Evolutionary conservation across 1,140 invertebrate species (phyloP), one percentile per base, ranked within the genome.

Genomic region (Trichogramma pretiosum): DNA sequence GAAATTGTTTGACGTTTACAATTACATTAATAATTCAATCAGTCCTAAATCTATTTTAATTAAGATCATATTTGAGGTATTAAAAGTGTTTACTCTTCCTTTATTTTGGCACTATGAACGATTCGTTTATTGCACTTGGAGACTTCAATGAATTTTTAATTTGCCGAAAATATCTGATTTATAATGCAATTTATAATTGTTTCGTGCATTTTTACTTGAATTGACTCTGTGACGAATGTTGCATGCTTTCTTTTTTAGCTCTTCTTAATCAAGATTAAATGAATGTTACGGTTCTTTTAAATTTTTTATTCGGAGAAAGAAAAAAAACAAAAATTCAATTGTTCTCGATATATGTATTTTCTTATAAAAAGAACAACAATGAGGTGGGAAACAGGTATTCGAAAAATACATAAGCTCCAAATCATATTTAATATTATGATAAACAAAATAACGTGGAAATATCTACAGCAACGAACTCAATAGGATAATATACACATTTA

Each of bases 401-500:
- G 48, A 42, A n/a, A n/a, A 46, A 28, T 49, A 55, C 30, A 48
- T 54, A 54, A 55, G 51, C 56, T 53, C 48, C 50, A 54, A 55
- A 59, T 53, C 52, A 56, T 55, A 43, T n/a, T n/a, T n/a, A n/a
- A n/a, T n/a, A n/a, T n/a, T n/a, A n/a, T n/a, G n/a, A n/a, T n/a
- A n/a, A n/a, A n/a, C n/a, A n/a, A n/a, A n/a, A n/a, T 36, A 50
- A 51, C 43, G 43, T 51, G 49, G 46, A 46, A 46, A 46, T 51
- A 51, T 51, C 49, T 51, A 51, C 52, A 64, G 57, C 53, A 58
- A 48, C 59, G 50, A 52, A 58, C 54, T 50, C 24, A 41, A 42
- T 46, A 56, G 59, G 56, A 60, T 55, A 62, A 61, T 64, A 61
- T 64, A 64, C 59, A 63, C 61, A 63, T 66, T 63, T 62, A 64